phyloP scores from a whole-genome alignment of 2,888 invertebrate genomes.

The Scotopteryx bipunctaria region DNA sequence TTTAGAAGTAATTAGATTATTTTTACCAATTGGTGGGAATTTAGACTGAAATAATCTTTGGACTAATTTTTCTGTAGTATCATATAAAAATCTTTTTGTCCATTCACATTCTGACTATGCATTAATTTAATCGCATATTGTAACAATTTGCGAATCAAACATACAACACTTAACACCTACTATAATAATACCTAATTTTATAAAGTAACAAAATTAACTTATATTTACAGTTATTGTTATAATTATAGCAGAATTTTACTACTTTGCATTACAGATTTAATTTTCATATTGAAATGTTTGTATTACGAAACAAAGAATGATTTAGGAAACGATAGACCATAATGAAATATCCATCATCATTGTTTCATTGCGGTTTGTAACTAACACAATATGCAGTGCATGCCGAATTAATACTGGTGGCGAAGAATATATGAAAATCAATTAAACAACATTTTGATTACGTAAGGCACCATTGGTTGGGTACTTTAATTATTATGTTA shows the following conservation, averaged over 20 bases:
- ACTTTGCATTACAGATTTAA: conserved; percentile 67
- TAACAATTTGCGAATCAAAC: conserved; percentile 82
- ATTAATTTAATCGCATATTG: conserved; percentile 80
- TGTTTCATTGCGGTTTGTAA: conserved; percentile 18
- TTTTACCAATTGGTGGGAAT: conserved; percentile 77
- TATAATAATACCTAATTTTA: conserved; percentile 82
- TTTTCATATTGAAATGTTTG: conserved; percentile 43
- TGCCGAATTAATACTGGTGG: conserved; percentile 34
- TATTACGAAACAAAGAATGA: conserved; percentile 13
- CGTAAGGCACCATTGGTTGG: conserved; percentile 78
- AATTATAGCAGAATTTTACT: conserved; percentile 80
- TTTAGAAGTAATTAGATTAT: conserved; percentile 61
- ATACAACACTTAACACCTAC: conserved; percentile 81
- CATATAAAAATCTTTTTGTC: conserved; percentile 66
- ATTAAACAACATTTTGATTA: conserved; percentile 45
- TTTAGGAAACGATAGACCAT: conserved; percentile 20
- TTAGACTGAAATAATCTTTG: conserved; percentile 77
- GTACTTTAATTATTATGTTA: conserved; percentile 41
- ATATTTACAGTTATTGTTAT: conserved; percentile 81
- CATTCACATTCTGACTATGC: conserved; percentile 74
- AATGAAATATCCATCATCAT: conserved; percentile 12
- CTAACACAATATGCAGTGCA: conserved; percentile 28
- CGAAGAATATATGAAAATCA: conserved; percentile 38
- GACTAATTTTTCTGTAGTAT: conserved; percentile 68
- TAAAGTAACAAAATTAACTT: conserved; percentile 83